These are phyloP conservation scores for Amorpha juglandis DNA, from an alignment of 2,888 invertebrate species.

Conservation along the genomic window DNA sequence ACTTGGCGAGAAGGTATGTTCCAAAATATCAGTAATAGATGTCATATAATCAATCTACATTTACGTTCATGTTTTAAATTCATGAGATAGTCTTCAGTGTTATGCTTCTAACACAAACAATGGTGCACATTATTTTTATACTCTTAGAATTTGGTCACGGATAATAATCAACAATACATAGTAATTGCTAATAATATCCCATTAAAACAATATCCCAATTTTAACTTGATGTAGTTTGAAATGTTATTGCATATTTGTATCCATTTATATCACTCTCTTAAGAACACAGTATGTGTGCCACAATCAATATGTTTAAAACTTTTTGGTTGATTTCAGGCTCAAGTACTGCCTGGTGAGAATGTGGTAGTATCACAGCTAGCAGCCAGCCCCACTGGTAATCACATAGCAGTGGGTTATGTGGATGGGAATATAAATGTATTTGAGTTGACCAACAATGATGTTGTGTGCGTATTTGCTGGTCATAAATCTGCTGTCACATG, in stretches of 20 bases:
- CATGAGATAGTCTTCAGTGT: too few relatives aligned
- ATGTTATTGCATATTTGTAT: too few relatives aligned
- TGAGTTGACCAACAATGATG: constrained; percentile 89
- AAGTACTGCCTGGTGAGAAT: constrained; percentile 91
- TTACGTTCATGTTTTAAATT: not conserved
- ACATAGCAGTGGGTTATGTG: constrained; percentile 95
- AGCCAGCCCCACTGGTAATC: constrained; percentile 89
- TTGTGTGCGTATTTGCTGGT: constrained; percentile 90
- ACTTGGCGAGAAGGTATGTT: constrained; percentile 89
- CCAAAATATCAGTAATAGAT: not conserved
- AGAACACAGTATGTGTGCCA: too few relatives aligned
- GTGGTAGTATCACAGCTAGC: constrained; percentile 90
- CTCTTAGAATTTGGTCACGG: too few relatives aligned
- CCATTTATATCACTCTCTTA: too few relatives aligned
- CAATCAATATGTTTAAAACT: not conserved
- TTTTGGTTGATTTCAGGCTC: constrained; percentile 80
- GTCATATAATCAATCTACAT: constrained; percentile 13
- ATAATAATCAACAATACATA: too few relatives aligned
- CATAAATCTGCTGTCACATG: constrained; percentile 94
- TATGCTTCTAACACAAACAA: too few relatives aligned
- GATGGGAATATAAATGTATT: constrained; percentile 95
- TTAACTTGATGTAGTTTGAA: too few relatives aligned
- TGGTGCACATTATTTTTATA: too few relatives aligned
- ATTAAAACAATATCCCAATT: too few relatives aligned
- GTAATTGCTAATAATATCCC: too few relatives aligned